Evolutionary conservation across 2,888 invertebrate genomes (phyloP).

Genomic region (Pandemis corylana): DNA sequence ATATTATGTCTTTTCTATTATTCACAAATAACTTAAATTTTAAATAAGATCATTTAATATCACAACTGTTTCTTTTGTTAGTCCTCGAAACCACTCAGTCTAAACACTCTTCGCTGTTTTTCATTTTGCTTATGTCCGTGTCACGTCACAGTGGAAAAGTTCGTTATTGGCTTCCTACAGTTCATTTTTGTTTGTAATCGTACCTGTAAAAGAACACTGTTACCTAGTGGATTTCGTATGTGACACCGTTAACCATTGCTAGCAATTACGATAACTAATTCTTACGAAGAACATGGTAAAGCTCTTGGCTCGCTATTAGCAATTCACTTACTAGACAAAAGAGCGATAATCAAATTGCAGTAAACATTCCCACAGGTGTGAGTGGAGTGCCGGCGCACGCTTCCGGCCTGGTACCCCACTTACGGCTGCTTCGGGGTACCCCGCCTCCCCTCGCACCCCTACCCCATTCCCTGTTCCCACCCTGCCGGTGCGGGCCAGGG

Average conservation of each 20-base stretch:
- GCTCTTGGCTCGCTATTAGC: conserved; percentile 50
- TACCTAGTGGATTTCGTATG: conserved; percentile 56
- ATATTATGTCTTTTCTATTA: conserved; percentile 43
- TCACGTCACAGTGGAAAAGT: conserved; percentile 73
- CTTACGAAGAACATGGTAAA: conserved; percentile 55
- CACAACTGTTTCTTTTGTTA: conserved; percentile 68
- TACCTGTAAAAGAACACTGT: conserved; percentile 54
- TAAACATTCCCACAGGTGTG: conserved; percentile 79
- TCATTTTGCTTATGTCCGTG: conserved; percentile 74
- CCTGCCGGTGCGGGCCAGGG: conserved; percentile 53
- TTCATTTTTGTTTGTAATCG: conserved; percentile 61
- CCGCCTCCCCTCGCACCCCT: conserved; percentile 51
- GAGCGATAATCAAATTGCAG: conserved; percentile 68
- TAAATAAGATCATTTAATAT: conserved; percentile 79
- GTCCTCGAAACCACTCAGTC: conserved; percentile 57
- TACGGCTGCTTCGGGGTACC: conserved; percentile 52
- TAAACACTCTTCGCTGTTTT: conserved; percentile 84
- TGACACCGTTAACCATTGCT: conserved; percentile 44
- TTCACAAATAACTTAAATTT: conserved; percentile 57
- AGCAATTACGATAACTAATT: conserved; percentile 47
- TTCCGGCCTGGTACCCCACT: conserved; percentile 79
- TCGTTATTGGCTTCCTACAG: conserved; percentile 59
- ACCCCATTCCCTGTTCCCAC: conserved; percentile 49
- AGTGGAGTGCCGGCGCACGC: conserved; percentile 72
- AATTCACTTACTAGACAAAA: conserved; percentile 46